Percentiles rank a stretch among this genome's conserved stretches.
Evolutionary conservation across 2,888 invertebrate genomes (phyloP).

Genomic region (Tenthredo notha): DNA sequence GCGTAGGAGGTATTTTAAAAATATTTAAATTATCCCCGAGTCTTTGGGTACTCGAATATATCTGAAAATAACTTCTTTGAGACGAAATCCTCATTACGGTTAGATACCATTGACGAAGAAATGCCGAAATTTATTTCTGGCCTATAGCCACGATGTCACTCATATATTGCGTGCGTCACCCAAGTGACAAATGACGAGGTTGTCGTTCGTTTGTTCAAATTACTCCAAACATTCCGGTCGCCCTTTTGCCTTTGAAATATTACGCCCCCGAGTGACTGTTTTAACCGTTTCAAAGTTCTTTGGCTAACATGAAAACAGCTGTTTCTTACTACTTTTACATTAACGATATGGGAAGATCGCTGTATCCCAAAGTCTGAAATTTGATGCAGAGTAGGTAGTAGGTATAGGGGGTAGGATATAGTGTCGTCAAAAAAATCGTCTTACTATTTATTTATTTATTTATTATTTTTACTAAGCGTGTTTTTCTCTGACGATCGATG

Average conservation of each 20-base stretch:
- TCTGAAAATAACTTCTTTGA: constrained; percentile 60
- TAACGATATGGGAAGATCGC: neutral
- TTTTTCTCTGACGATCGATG: constrained; percentile 58
- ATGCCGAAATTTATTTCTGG: constrained; percentile 44
- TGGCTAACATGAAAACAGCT: neutral
- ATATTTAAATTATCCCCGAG: constrained; percentile 5
- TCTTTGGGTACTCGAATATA: neutral
- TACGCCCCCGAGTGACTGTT: constrained; percentile 66
- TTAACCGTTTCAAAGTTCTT: constrained; percentile 41
- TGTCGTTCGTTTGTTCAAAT: constrained; percentile 77
- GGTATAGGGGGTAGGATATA: neutral
- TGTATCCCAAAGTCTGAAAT: neutral
- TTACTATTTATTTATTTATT: too few relatives aligned
- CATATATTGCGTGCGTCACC: constrained; percentile 65
- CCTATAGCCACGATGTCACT: constrained; percentile 59
- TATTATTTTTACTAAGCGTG: constrained; percentile 54
- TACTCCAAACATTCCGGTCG: constrained; percentile 71
- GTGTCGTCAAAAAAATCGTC: constrained; percentile 60
- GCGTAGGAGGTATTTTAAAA: constrained; percentile 12
- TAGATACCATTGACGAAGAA: constrained; percentile 59
- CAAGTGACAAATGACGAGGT: constrained; percentile 76
- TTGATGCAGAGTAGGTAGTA: neutral
- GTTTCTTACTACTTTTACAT: neutral
- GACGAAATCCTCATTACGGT: constrained; percentile 63
- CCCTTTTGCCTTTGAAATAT: constrained; percentile 75